Conservation (phyloP, 2,113 vertebrate genomes). For the Amphiprion ocellaris region DNA sequence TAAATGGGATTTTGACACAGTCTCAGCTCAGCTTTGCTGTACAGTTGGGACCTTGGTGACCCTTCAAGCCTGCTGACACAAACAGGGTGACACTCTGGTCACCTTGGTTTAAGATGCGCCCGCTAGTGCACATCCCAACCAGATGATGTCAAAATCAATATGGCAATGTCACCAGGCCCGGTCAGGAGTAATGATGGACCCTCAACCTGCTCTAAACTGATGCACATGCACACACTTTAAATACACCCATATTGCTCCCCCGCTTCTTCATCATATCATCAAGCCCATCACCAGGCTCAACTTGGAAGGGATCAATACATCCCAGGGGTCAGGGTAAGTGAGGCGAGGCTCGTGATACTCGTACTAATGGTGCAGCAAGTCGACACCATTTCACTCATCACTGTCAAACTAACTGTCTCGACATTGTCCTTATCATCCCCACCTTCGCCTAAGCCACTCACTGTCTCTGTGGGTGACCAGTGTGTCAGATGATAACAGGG, state of each 20-base stretch:
- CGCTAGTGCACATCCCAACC: conserved; percentile 55
- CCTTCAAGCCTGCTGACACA: conserved; percentile 64
- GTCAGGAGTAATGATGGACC: conserved; percentile 61
- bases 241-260: conserved; percentile 26
- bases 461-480: conserved; percentile 18
- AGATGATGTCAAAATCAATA: conserved; percentile 84
- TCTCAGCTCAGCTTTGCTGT: neutral
- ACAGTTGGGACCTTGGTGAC: conserved; percentile 28
- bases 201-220: conserved; percentile 55
- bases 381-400: conserved; percentile 33
- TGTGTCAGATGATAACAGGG: conserved; percentile 46
- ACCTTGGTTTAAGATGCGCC: conserved; percentile 63
- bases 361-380: conserved; percentile 62
- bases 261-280: conserved; percentile 75
- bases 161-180: conserved; percentile 66
- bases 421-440: conserved; percentile 62
- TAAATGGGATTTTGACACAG: neutral
- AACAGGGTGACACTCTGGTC: conserved; percentile 73
- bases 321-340: conserved; percentile 65
- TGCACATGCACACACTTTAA: conserved; percentile 50
- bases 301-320: conserved; percentile 74
- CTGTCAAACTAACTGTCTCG: conserved; percentile 56
- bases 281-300: conserved; percentile 75
- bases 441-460: conserved; percentile 66
- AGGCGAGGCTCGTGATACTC: conserved; percentile 67